Base-by-base conservation (phyloP, 2,888 invertebrate genomes). In the Cenopis cana region DNA sequence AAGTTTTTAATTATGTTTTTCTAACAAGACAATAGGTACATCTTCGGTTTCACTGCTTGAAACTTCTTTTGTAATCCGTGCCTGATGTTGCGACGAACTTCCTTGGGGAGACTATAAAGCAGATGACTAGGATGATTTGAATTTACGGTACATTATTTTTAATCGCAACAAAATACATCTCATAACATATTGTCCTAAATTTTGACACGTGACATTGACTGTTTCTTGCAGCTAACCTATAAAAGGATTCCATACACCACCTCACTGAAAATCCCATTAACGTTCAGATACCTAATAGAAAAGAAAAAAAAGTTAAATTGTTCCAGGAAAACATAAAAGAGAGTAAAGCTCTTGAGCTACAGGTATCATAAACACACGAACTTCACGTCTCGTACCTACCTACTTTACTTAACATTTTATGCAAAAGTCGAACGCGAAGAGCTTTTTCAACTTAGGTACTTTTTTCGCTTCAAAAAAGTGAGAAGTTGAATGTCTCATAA, bases 281-380 rank as follows among this genome's bases (percentile, higher is more conserved):
- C 12, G 17, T 50, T 18, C 18, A 9, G 9, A 55, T 12, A n/a
- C 6, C 8, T n/a, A n/a, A n/a, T n/a, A n/a, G n/a, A n/a, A n/a
- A n/a, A n/a, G 29, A n/a, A 55, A 55, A 29, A 1, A 59, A 50
- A 41, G 41, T 14, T 14, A 41, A 41, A 14, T 41, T 41, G 41
- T 18, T 17, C 50, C 9, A 50, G 50, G 18, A 17, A 5, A 59
- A 14, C 20, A 41, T 10, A n/a, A 59, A 59, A 61, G 20, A 20
- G 41, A 60, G 18, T 33, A 62, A 62, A 50, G 49, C 33, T 61
- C 50, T 17, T 14, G 50, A 62, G 50, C 50, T 52, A 62, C 62
- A 52, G 50, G 62, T 52, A 52, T 62, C 62, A 62, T 50, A 62
- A 62, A 52, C 50, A 62, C 29, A 36, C 14, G 36, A 62, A 52